These are phyloP conservation scores for Pyralis farinalis DNA, from an alignment of 2,888 invertebrate species.

Conservation along the genomic window DNA sequence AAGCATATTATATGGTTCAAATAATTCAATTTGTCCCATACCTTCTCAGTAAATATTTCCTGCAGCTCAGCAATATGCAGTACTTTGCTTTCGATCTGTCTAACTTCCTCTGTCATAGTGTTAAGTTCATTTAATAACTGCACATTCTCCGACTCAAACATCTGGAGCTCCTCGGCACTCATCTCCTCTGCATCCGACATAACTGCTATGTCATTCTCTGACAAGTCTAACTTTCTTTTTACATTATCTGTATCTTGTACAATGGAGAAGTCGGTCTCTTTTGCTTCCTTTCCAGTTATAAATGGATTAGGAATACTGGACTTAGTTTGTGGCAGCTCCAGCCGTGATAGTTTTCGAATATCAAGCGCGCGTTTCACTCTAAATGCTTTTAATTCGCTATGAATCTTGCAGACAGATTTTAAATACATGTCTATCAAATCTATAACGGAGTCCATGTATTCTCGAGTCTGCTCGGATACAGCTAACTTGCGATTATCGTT, in stretches of 20 bases:
- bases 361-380: slow-evolving; percentile 93
- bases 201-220: slow-evolving; percentile 69
- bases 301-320: slow-evolving; percentile 56
- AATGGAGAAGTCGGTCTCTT: slow-evolving; percentile 31
- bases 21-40: too few relatives aligned
- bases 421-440: slow-evolving; percentile 89
- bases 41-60: slow-evolving; percentile 97
- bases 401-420: slow-evolving; percentile 92
- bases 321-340: slow-evolving; percentile 72
- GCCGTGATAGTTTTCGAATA: slow-evolving; percentile 88
- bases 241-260: slow-evolving; percentile 40
- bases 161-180: slow-evolving; percentile 93
- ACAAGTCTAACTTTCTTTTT: slow-evolving; percentile 53
- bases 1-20: too few relatives aligned
- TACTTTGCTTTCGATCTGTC: slow-evolving; percentile 94
- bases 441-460: slow-evolving; percentile 89
- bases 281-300: slow-evolving; percentile 35
- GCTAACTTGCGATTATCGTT: slow-evolving; percentile 80
- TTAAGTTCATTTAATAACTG: slow-evolving; percentile 93
- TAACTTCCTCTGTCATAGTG: slow-evolving; percentile 94
- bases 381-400: slow-evolving; percentile 93
- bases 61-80: slow-evolving; percentile 97
- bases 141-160: slow-evolving; percentile 96
- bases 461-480: slow-evolving; percentile 84
- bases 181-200: slow-evolving; percentile 83